Evolutionary conservation across 2,797 vertebrate genomes (phyloP).

Genomic region (Gobio occitaniae): DNA sequence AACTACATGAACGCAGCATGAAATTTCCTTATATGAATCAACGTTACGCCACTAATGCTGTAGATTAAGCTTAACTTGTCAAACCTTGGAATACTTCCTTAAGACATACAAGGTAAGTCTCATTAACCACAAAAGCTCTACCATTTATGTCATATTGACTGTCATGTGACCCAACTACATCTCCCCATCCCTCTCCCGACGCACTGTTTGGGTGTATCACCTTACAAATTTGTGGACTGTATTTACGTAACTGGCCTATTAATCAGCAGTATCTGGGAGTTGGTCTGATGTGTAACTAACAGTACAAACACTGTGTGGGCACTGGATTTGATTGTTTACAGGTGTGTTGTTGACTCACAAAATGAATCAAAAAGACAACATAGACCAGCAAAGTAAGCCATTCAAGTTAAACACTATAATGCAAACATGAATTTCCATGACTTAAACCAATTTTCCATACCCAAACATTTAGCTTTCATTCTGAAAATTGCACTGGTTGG

Average conservation of each 20-base stretch:
- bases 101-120: neutral
- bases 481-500: neutral
- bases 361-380: conserved; percentile 28
- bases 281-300: conserved; percentile 57
- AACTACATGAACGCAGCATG: neutral
- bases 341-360: conserved; percentile 24
- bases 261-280: conserved; percentile 26
- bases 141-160: conserved; percentile 34
- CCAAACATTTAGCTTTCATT: neutral
- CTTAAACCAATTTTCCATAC: neutral
- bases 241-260: conserved; percentile 56
- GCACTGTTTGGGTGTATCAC: conserved; percentile 60
- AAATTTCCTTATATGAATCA: neutral
- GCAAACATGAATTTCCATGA: neutral
- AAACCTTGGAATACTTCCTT: neutral
- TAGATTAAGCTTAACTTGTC: neutral
- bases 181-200: neutral
- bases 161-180: conserved; percentile 46
- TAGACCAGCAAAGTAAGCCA: neutral
- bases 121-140: conserved; percentile 19
- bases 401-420: neutral
- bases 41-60: neutral
- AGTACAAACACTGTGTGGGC: neutral
- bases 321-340: conserved; percentile 16
- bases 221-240: conserved; percentile 56